These are phyloP conservation scores for Parnassius mnemosyne DNA, from an alignment of 2,888 invertebrate species.

Conservation along the genomic window DNA sequence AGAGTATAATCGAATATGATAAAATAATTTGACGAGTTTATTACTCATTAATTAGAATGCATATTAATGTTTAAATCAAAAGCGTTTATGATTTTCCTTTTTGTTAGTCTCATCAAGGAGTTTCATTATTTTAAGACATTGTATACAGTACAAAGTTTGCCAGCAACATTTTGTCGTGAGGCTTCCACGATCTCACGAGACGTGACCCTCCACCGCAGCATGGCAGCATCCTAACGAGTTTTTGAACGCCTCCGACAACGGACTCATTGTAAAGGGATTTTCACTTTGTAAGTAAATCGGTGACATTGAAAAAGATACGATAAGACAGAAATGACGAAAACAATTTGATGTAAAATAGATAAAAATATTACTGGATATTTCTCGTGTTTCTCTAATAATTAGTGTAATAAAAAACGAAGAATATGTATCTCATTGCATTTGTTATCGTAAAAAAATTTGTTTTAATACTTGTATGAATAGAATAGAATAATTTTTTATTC, in stretches of 20 bases:
- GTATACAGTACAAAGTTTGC: slow-evolving; percentile 43
- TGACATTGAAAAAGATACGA: slow-evolving; percentile 35
- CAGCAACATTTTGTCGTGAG: slow-evolving; percentile 63
- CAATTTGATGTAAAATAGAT: no score
- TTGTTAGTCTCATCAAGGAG: slow-evolving; percentile 15
- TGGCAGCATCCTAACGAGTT: slow-evolving; percentile 75
- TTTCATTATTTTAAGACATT: slow-evolving; percentile 28
- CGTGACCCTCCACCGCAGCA: slow-evolving; percentile 74
- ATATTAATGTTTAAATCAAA: no score
- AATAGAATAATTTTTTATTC: no score
- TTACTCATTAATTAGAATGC: no score
- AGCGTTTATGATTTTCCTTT: neutral
- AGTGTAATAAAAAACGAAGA: no score
- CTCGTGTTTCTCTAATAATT: no score
- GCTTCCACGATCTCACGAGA: slow-evolving; percentile 49
- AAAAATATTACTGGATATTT: no score
- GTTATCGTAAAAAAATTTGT: no score
- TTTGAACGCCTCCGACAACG: slow-evolving; percentile 69
- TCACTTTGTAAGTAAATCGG: slow-evolving; percentile 72
- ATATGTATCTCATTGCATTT: no score
- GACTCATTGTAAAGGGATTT: slow-evolving; percentile 75
- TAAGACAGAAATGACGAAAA: slow-evolving; percentile 9
- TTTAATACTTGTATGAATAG: no score
- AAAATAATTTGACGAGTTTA: no score
- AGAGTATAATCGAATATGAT: no score